Percentiles rank a stretch among this genome's conserved stretches.
Conservation (phyloP, 2,113 vertebrate genomes). For the Cisticola juncidis region DNA sequence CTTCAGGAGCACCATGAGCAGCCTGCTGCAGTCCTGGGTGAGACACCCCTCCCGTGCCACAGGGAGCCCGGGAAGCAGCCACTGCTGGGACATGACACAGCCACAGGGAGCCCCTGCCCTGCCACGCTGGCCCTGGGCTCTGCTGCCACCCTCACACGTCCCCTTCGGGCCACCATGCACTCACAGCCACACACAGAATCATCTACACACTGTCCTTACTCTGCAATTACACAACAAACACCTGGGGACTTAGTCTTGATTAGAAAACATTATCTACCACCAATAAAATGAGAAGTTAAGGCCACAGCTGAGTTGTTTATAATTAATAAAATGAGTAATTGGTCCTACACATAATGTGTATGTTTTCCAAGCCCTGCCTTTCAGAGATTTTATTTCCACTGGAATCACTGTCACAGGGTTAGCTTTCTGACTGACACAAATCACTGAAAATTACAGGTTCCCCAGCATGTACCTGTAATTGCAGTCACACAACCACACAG, state of each 20-base stretch:
- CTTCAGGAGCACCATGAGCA: background rate
- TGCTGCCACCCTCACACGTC: background rate
- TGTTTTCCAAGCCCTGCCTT: background rate
- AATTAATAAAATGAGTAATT: background rate
- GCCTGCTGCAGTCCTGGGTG: background rate
- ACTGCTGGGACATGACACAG: accelerated
- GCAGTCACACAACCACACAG: background rate
- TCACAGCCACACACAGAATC: background rate
- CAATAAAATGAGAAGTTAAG: background rate
- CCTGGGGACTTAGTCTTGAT: background rate
- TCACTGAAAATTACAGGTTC: background rate
- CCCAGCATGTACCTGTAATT: background rate
- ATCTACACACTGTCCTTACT: background rate
- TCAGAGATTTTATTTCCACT: background rate
- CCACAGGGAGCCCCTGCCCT: background rate
- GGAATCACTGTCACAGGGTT: background rate
- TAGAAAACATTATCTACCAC: background rate
- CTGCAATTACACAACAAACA: background rate
- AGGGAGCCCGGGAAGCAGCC: background rate
- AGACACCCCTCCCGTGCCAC: background rate
- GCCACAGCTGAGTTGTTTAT: background rate
- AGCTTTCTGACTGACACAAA: background rate
- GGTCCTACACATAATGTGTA: accelerated
- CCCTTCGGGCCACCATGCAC: background rate
- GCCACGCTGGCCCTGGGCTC: background rate